These are phyloP conservation scores for Potamilus streckersoni DNA, from an alignment of 1,140 invertebrate genomes.

Conservation along the genomic window DNA sequence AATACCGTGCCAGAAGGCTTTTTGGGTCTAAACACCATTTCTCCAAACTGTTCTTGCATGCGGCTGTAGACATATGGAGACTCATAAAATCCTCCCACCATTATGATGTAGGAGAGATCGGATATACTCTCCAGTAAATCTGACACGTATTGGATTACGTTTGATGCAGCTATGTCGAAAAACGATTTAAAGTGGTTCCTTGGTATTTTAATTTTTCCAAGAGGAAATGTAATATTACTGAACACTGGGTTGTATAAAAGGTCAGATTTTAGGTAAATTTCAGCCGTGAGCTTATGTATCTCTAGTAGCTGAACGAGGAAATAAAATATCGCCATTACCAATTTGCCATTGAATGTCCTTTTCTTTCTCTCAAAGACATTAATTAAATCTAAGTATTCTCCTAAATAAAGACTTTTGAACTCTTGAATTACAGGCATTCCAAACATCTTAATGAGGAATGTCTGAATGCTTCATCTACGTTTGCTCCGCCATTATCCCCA, in stretches of 20 bases:
- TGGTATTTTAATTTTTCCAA: conserved; percentile 6
- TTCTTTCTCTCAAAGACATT: conserved; percentile 23
- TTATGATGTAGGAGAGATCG: background rate
- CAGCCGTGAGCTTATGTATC: conserved; percentile 8
- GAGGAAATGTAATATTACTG: conserved; percentile 5
- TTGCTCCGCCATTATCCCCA: conserved; percentile 23
- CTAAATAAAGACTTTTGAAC: conserved; percentile 10
- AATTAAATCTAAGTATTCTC: conserved; percentile 20
- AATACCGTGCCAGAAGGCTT: conserved; percentile 11
- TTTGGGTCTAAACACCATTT: conserved; percentile 2
- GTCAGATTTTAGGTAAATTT: background rate
- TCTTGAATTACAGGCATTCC: background rate
- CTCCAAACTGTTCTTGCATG: conserved; percentile 9
- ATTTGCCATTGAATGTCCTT: conserved; percentile 7
- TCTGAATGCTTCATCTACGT: conserved; percentile 11
- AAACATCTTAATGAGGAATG: conserved; percentile 12
- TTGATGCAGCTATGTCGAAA: conserved; percentile 4
- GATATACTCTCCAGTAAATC: background rate
- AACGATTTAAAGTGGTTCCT: background rate
- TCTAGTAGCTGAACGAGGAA: conserved; percentile 4
- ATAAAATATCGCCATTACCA: background rate
- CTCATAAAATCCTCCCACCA: conserved; percentile 20
- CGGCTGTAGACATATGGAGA: conserved; percentile 9
- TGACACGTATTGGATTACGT: background rate
- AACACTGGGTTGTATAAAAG: background rate